Percentiles rank a stretch among this genome's conserved stretches.
Evolutionary conservation across 2,888 invertebrate species (phyloP).

Genomic region (Brachyptera putata): DNA sequence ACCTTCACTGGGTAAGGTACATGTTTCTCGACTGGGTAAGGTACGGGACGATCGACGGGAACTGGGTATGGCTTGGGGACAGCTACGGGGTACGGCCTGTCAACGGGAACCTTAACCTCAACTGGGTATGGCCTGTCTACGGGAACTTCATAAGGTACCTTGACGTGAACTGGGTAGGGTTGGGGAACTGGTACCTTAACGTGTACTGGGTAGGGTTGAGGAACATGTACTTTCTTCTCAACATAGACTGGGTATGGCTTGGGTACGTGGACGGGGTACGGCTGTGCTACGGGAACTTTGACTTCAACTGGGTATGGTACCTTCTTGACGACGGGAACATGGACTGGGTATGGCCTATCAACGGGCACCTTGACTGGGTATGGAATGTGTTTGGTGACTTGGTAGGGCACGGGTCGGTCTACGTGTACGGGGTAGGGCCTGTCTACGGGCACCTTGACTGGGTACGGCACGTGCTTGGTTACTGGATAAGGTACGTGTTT

Average conservation of each 20-base stretch:
- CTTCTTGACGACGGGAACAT: slow-evolving; percentile 55
- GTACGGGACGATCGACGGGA: slow-evolving; percentile 52
- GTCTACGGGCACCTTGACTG: slow-evolving; percentile 45
- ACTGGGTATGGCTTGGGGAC: slow-evolving; percentile 50
- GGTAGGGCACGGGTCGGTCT: slow-evolving; percentile 35
- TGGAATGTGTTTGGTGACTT: slow-evolving; percentile 74
- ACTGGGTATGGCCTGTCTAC: slow-evolving; percentile 68
- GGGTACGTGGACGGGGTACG: slow-evolving; percentile 30
- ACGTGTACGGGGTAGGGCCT: slow-evolving; percentile 24
- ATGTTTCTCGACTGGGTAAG: slow-evolving; percentile 50
- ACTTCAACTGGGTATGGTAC: slow-evolving; percentile 49
- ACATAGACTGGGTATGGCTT: slow-evolving; percentile 62
- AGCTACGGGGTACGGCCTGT: slow-evolving; percentile 43
- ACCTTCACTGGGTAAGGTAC: slow-evolving; percentile 56
- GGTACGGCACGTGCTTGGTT: slow-evolving; percentile 70
- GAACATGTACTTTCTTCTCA: slow-evolving; percentile 44
- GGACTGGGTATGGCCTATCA: slow-evolving; percentile 69
- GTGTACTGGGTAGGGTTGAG: slow-evolving; percentile 51
- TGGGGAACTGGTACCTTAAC: slow-evolving; percentile 62
- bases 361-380: slow-evolving; percentile 48
- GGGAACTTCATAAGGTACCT: slow-evolving; percentile 49
- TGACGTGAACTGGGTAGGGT: slow-evolving; percentile 48
- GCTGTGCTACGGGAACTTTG: slow-evolving; percentile 25
- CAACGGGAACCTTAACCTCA: slow-evolving; percentile 49
- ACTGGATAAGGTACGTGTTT: slow-evolving; percentile 23